A percentile compares a stretch with the other conserved stretches of the same genome.
Evolutionary conservation across 2,888 invertebrate genomes (phyloP).

Genomic region (Julus scanicus): DNA sequence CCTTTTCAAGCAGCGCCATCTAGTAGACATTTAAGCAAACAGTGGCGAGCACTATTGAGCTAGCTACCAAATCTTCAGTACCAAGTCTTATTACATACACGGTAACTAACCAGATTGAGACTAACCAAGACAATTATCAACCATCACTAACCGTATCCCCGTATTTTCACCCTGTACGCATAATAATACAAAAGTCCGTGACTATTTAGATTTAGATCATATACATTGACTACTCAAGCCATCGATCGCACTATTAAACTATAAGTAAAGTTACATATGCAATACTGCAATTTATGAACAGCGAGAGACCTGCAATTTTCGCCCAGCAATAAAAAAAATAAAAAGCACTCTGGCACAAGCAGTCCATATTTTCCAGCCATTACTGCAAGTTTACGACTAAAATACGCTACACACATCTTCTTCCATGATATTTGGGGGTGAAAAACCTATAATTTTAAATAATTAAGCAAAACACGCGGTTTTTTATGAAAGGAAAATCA

Average conservation of each 20-base stretch:
- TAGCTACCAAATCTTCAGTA: no score
- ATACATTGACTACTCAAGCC: neutral
- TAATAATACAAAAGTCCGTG: neutral
- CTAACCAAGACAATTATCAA: no score
- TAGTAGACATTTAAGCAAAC: no score
- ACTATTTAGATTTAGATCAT: neutral
- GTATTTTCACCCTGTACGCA: no score
- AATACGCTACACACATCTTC: neutral
- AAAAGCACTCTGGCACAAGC: neutral
- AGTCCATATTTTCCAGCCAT: neutral
- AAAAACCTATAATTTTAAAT: slow-evolving; percentile 26
- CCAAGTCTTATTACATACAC: no score
- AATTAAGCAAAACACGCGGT: slow-evolving; percentile 10
- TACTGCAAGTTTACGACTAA: neutral
- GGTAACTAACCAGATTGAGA: no score
- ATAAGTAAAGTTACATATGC: neutral
- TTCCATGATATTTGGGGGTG: slow-evolving; percentile 2
- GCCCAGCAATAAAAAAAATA: neutral
- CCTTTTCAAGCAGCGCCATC: no score
- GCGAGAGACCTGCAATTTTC: neutral
- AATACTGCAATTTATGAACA: slow-evolving; percentile 3
- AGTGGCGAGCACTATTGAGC: no score
- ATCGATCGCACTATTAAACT: slow-evolving; percentile 15
- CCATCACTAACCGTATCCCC: no score
- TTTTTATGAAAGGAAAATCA: neutral